Evolutionary conservation across 2,888 invertebrate species (phyloP).

Genomic region (Eupithecia subfuscata): DNA sequence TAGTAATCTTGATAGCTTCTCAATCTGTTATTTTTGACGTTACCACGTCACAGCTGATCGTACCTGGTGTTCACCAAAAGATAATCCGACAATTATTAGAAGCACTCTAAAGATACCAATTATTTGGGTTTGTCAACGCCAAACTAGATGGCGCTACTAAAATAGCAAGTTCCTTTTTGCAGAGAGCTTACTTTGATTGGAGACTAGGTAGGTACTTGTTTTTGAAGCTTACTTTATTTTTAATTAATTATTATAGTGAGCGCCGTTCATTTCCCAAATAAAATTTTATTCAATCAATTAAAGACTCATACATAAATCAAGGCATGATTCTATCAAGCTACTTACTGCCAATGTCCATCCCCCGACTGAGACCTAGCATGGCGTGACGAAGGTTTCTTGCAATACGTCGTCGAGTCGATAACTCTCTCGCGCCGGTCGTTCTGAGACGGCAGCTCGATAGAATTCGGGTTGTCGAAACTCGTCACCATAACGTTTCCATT

Average conservation of each 20-base stretch:
- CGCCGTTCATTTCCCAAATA: no score
- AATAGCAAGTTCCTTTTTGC: background rate
- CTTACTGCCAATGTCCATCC: conserved; percentile 82
- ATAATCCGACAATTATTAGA: no score
- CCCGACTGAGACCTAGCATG: conserved; percentile 71
- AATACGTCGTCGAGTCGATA: conserved; percentile 89
- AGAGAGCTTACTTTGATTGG: no score
- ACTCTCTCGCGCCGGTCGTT: conserved; percentile 65
- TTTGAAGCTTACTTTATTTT: no score
- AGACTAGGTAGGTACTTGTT: no score
- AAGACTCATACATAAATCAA: background rate
- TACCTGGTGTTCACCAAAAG: no score
- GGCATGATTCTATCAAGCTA: conserved; percentile 40
- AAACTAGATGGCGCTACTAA: background rate
- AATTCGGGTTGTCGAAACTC: conserved; percentile 90
- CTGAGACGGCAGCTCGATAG: conserved; percentile 87
- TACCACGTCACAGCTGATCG: no score
- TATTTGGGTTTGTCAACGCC: background rate
- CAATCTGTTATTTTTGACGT: no score
- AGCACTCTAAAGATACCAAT: background rate
- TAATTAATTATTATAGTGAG: no score
- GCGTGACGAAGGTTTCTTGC: conserved; percentile 82
- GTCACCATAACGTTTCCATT: conserved; percentile 84
- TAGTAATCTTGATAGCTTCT: no score
- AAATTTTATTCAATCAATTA: no score